Percentiles rank a stretch among this genome's conserved stretches.
phyloP scores from a whole-genome alignment of 92 coral and sea anemone genomes.

The Bergia sp. region DNA sequence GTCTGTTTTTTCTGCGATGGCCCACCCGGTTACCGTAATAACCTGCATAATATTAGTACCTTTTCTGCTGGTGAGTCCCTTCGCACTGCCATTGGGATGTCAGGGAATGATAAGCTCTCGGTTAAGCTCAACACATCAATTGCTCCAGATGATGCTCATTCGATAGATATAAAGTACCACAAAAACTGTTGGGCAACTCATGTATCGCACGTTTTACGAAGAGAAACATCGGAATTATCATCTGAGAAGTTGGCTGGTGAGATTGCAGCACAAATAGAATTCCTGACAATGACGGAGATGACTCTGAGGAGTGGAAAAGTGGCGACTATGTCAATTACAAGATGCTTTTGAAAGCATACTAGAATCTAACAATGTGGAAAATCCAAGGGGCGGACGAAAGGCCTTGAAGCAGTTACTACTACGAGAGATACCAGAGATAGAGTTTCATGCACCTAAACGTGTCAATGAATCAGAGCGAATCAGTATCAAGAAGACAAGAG shows the following conservation, averaged over 20 bases:
- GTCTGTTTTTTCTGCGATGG: slow-evolving; percentile 63
- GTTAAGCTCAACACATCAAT: slow-evolving; percentile 57
- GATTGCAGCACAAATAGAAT: slow-evolving; percentile 43
- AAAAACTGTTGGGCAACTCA: slow-evolving; percentile 33
- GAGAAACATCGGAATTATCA: slow-evolving; percentile 22
- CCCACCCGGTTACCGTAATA: slow-evolving; percentile 37
- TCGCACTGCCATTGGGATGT: slow-evolving; percentile 34
- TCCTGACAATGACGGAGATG: slow-evolving; percentile 34
- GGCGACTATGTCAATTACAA: slow-evolving; percentile 34
- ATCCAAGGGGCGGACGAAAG: slow-evolving; percentile 48
- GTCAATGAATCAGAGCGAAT: slow-evolving; percentile 70
- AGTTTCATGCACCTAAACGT: slow-evolving; percentile 62
- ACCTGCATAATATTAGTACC: slow-evolving; percentile 48
- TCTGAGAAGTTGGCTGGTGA: slow-evolving; percentile 19
- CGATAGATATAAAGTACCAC: slow-evolving; percentile 49
- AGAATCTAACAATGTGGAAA: slow-evolving; percentile 56
- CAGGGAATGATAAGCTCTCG: slow-evolving; percentile 40
- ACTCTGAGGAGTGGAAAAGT: slow-evolving; percentile 24
- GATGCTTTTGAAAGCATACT: slow-evolving; percentile 52
- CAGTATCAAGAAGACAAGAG: slow-evolving; percentile 66
- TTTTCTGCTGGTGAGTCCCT: slow-evolving; percentile 54
- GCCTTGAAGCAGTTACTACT: slow-evolving; percentile 57
- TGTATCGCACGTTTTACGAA: slow-evolving; percentile 10
- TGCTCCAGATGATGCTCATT: slow-evolving; percentile 51
- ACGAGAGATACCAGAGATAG: slow-evolving; percentile 62